Percentiles rank a stretch among this genome's conserved stretches.
Evolutionary conservation across 2,797 vertebrate species (phyloP).

Genomic region (Propithecus perrieri): DNA sequence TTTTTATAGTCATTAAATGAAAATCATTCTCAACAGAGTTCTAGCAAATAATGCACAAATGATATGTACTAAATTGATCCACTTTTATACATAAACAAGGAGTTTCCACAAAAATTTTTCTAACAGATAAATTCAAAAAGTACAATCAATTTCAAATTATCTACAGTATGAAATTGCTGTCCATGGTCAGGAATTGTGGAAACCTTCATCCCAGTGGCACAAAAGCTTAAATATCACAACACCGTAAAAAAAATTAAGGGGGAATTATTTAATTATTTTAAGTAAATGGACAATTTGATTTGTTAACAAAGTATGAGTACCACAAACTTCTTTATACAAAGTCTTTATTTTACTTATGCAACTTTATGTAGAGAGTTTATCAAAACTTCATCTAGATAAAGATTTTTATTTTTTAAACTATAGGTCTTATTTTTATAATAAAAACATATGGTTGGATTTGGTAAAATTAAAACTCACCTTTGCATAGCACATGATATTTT

Average conservation of each 20-base stretch:
- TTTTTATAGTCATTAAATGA: slow-evolving; percentile 13
- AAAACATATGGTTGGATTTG: neutral
- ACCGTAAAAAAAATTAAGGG: neutral
- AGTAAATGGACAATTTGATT: slow-evolving; percentile 35
- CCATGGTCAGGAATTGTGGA: neutral
- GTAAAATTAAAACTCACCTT: slow-evolving; percentile 53
- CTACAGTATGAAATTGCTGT: neutral
- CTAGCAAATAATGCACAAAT: slow-evolving; percentile 42
- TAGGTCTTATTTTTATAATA: neutral
- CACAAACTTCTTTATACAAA: slow-evolving; percentile 12
- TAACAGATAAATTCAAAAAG: neutral
- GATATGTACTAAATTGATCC: neutral
- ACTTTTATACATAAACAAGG: slow-evolving; percentile 40
- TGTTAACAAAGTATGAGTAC: slow-evolving; percentile 32
- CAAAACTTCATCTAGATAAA: slow-evolving; percentile 32
- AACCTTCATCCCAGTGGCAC: neutral
- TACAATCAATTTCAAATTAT: slow-evolving; percentile 50
- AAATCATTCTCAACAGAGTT: neutral
- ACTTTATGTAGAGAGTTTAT: slow-evolving; percentile 27
- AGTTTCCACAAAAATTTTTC: neutral
- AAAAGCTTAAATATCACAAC: slow-evolving; percentile 23
- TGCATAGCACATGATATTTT: slow-evolving; percentile 17
- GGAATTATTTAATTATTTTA: slow-evolving; percentile 45
- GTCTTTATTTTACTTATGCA: slow-evolving; percentile 19
- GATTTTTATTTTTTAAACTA: slow-evolving; percentile 17